These are phyloP conservation scores for Scolanthus callimorphus DNA, from an alignment of 92 coral and sea anemone species.

Conservation along the genomic window DNA sequence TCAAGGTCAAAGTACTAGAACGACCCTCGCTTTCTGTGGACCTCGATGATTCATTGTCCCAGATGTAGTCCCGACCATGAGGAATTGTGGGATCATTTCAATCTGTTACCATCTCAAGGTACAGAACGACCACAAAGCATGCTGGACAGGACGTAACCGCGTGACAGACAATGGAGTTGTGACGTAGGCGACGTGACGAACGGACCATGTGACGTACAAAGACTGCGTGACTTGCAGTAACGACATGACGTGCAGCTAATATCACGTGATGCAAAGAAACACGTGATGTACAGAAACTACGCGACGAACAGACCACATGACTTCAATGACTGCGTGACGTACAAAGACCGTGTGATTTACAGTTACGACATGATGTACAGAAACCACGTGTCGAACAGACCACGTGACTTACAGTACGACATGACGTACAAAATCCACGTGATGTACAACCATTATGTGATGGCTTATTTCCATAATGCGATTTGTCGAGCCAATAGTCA, in stretches of 20 bases:
- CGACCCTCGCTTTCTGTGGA: conserved; percentile 62
- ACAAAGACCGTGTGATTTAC: too few species aligned
- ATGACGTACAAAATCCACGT: too few species aligned
- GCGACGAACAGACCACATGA: neutral
- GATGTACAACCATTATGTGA: too few species aligned
- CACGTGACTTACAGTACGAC: neutral
- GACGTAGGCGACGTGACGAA: too few species aligned
- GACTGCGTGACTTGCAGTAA: too few species aligned
- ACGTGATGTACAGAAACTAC: neutral
- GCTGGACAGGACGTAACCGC: neutral
- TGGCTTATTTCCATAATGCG: too few species aligned
- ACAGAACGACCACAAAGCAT: neutral
- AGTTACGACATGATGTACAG: too few species aligned
- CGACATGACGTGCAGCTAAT: too few species aligned
- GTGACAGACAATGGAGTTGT: too few species aligned
- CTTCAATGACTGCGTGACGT: too few species aligned
- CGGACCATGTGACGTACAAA: too few species aligned
- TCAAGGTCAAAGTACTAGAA: conserved; percentile 56
- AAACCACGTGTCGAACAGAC: neutral
- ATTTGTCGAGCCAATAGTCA: too few species aligned
- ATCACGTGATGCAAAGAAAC: conserved; percentile 4
- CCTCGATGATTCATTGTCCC: conserved; percentile 71
- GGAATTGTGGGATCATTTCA: conserved; percentile 81
- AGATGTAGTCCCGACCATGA: conserved; percentile 88
- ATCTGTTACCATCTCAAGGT: conserved; percentile 78